Evolutionary conservation across 2,888 invertebrate species (phyloP).

Genomic region (Aproaerema taeniolella): DNA sequence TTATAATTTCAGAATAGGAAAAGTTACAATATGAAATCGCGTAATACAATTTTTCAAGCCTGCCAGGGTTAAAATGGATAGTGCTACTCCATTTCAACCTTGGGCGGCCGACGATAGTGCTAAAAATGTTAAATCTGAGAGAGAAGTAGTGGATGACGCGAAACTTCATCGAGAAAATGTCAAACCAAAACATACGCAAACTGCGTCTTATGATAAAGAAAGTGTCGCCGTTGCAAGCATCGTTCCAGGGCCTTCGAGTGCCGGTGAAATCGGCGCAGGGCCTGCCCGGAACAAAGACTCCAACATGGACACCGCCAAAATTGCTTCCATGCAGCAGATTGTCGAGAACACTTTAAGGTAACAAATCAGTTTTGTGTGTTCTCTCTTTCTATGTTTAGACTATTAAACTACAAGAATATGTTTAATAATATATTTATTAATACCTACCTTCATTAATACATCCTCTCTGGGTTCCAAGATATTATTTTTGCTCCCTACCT

Average conservation of each 20-base stretch:
- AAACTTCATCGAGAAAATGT: slow-evolving; percentile 77
- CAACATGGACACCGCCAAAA: slow-evolving; percentile 67
- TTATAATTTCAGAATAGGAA: slow-evolving; percentile 54
- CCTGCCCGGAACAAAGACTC: slow-evolving; percentile 45
- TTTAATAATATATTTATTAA: background rate
- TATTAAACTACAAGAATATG: no score
- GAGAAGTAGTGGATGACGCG: slow-evolving; percentile 73
- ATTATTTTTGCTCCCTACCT: no score
- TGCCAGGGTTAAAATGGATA: slow-evolving; percentile 68
- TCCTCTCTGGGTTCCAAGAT: no score
- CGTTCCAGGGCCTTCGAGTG: slow-evolving; percentile 60
- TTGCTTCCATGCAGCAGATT: slow-evolving; percentile 78
- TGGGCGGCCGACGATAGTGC: slow-evolving; percentile 68
- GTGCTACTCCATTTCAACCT: slow-evolving; percentile 71
- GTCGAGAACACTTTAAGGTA: slow-evolving; percentile 82
- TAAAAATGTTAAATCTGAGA: slow-evolving; percentile 68
- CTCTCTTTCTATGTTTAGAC: no score
- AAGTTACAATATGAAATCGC: slow-evolving; percentile 63
- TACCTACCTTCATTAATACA: background rate
- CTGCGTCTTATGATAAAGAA: slow-evolving; percentile 76
- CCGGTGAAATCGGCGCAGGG: slow-evolving; percentile 42
- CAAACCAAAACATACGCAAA: slow-evolving; percentile 78
- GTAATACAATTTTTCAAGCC: slow-evolving; percentile 42
- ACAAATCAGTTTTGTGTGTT: slow-evolving; percentile 1
- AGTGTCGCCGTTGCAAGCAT: slow-evolving; percentile 56